phyloP scores from a whole-genome alignment of 2,797 vertebrate species.

The Taenioides sp. region DNA sequence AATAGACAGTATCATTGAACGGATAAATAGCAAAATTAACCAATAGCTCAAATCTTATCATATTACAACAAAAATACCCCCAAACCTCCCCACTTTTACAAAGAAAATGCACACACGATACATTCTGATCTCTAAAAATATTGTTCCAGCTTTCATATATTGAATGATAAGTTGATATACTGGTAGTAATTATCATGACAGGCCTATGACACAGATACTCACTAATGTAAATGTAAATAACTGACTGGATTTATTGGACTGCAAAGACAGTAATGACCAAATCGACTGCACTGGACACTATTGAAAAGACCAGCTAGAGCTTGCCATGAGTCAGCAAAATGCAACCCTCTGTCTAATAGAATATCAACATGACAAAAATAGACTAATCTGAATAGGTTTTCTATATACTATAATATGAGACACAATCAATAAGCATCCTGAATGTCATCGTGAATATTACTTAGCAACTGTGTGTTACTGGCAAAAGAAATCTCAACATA shows the following conservation, averaged over 20 bases:
- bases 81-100: no score
- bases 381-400: background rate
- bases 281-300: constrained; percentile 39
- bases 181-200: no score
- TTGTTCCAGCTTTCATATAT: no score
- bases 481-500: background rate
- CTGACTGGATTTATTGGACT: constrained; percentile 22
- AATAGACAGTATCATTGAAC: no score
- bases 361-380: constrained; percentile 6
- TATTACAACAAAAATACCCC: no score
- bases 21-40: no score
- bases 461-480: constrained; percentile 13
- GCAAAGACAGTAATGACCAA: constrained; percentile 20
- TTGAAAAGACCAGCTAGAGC: constrained; percentile 23
- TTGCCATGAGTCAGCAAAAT: constrained; percentile 22
- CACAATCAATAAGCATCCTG: constrained; percentile 7
- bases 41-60: no score
- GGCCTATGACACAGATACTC: constrained; percentile 18
- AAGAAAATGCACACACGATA: no score
- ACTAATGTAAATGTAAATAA: constrained; percentile 42
- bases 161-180: no score
- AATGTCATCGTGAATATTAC: constrained; percentile 13
- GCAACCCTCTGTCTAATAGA: constrained; percentile 22
- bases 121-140: no score
- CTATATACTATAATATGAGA: constrained; percentile 5